Evolutionary conservation across 2,797 vertebrate species (phyloP), one percentile per base, ranked within the genome.

Genomic region (Urophycis tenuis): DNA sequence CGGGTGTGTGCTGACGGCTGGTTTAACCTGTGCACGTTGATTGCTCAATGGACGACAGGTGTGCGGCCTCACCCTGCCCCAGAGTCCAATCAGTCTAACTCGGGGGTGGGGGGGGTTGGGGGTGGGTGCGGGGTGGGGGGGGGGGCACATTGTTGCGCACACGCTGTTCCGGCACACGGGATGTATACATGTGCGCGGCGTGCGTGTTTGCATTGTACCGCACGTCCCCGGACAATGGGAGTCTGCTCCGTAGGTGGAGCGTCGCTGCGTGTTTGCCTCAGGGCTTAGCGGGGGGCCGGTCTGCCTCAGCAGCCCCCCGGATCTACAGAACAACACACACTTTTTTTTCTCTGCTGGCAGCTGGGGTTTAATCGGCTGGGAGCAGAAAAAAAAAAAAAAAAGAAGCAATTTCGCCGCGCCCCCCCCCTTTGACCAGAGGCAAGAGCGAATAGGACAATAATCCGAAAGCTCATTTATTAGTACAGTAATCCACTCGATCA

Each of bases 251-350:
- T 53, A 12, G n/a, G 33, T 35, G 64, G 53, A n/a, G 25, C 30
- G 19, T 3, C 5, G 45, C 69, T 32, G 29, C 31, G 41, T 67
- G 70, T 76, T 76, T 76, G 75, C 35, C 77, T 77, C 77, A 81
- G 73, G 75, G 75, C 77, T 81, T 77, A 80, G 69, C 32, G 19
- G 74, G 77, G 19, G 74, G 77, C 53, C 34, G 74, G 78, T 83
- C 72, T 60, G 72, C 79, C 74, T 78, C 78, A 67, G 76, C 64
- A 73, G 11, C 60, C 32, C 75, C 67, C 49, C 25, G 25, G 30
- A 11, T 69, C 14, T 31, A 30, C 29, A 77, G 30, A 49, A 53
- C 49, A 53, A 53, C 45, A 53, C 49, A n/a, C 49, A 53, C 19
- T 53, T 53, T 53, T 53, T 53, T 53, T 53, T 53, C 49, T 53